These are phyloP conservation scores for Oxytorus armatus DNA, from an alignment of 2,888 invertebrate genomes.

Conservation along the genomic window DNA sequence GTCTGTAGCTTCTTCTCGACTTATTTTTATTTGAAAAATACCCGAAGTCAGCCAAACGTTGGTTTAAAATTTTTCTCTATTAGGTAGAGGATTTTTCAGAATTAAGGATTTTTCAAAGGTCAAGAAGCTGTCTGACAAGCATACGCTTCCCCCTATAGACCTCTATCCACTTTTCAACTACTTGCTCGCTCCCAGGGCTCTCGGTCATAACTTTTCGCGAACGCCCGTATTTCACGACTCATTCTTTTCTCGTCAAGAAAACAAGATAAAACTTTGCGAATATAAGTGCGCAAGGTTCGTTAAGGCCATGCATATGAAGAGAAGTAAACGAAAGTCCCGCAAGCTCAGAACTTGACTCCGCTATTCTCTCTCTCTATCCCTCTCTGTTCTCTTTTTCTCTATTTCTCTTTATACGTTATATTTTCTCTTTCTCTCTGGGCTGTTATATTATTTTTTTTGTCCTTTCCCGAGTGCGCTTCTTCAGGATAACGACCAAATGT, in stretches of 20 bases:
- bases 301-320: slow-evolving; percentile 29
- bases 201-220: slow-evolving; percentile 21
- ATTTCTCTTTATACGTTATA: background rate
- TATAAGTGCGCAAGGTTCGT: slow-evolving; percentile 44
- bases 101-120: too few relatives aligned
- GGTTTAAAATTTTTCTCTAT: too few relatives aligned
- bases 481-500: slow-evolving; percentile 58
- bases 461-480: slow-evolving; percentile 41
- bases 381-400: background rate
- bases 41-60: too few relatives aligned
- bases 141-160: slow-evolving; percentile 37
- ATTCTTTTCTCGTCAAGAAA: slow-evolving; percentile 26
- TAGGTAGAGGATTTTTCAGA: too few relatives aligned
- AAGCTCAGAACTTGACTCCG: too few relatives aligned
- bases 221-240: slow-evolving; percentile 1
- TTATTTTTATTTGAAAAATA: too few relatives aligned
- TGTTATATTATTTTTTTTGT: background rate
- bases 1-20: too few relatives aligned
- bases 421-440: slow-evolving; percentile 7
- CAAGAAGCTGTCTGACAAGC: slow-evolving; percentile 66
- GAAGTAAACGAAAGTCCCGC: slow-evolving; percentile 52
- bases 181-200: background rate
- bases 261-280: slow-evolving; percentile 4
- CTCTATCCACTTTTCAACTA: slow-evolving; percentile 1
- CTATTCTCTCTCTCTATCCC: background rate